Percentiles rank a stretch among this genome's conserved stretches.
These are phyloP conservation scores for Tanytarsus gracilentus DNA, from an alignment of 2,888 invertebrate species.

Conservation along the genomic window DNA sequence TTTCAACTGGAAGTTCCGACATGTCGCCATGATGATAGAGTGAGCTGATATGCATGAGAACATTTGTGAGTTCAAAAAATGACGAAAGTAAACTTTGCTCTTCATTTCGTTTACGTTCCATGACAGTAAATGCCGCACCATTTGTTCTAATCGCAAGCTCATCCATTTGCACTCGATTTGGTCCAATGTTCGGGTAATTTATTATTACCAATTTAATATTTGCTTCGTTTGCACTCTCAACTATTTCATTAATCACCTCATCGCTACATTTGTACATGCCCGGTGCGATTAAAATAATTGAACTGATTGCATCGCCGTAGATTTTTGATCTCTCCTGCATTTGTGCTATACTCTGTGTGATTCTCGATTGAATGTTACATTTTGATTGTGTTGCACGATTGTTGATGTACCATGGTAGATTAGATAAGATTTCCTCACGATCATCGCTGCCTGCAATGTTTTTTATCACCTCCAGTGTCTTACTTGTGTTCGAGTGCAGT, in stretches of 20 bases:
- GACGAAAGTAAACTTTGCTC: slow-evolving; percentile 46
- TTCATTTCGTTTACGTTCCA: slow-evolving; percentile 47
- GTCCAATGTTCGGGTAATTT: slow-evolving; percentile 46
- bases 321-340: slow-evolving; percentile 41
- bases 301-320: slow-evolving; percentile 46
- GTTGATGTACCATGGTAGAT: slow-evolving; percentile 1
- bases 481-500: slow-evolving; percentile 38
- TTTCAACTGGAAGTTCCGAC: slow-evolving; percentile 44
- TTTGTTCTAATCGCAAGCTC: slow-evolving; percentile 43
- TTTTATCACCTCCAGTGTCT: slow-evolving; percentile 35
- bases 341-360: slow-evolving; percentile 38
- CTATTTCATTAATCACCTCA: neutral
- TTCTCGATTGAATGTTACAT: slow-evolving; percentile 30
- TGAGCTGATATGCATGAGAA: slow-evolving; percentile 43
- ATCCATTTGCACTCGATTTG: slow-evolving; percentile 43
- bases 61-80: slow-evolving; percentile 47
- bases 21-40: slow-evolving; percentile 45
- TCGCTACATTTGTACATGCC: slow-evolving; percentile 43
- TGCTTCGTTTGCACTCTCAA: slow-evolving; percentile 36
- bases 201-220: slow-evolving; percentile 48
- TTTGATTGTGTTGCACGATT: neutral
- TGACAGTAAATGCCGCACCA: slow-evolving; percentile 46
- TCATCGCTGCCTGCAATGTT: neutral
- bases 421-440: slow-evolving; percentile 18
- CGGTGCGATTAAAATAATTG: slow-evolving; percentile 49